These are phyloP conservation scores for Tortrix viridana DNA, from an alignment of 2,888 invertebrate species.

Conservation along the genomic window DNA sequence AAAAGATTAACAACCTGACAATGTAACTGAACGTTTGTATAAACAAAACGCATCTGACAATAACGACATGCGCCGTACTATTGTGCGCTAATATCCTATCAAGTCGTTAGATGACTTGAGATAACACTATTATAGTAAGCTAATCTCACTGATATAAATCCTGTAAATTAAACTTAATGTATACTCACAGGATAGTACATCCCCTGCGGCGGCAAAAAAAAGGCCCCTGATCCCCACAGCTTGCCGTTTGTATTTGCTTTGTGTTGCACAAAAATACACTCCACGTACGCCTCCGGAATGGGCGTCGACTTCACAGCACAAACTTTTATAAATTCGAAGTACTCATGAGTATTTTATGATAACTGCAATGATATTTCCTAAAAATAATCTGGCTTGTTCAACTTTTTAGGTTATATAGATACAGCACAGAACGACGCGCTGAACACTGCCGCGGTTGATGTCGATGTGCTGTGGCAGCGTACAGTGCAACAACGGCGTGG, in stretches of 20 bases:
- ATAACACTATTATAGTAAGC: slow-evolving; percentile 39
- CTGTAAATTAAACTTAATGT: slow-evolving; percentile 41
- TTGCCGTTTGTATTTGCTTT: slow-evolving; percentile 92
- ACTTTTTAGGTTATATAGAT: slow-evolving; percentile 80
- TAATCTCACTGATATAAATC: slow-evolving; percentile 34
- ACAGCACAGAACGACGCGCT: slow-evolving; percentile 81
- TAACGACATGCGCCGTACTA: slow-evolving; percentile 64
- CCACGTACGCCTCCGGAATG: slow-evolving; percentile 73
- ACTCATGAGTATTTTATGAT: slow-evolving; percentile 77
- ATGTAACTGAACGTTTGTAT: slow-evolving; percentile 32
- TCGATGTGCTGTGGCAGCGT: slow-evolving; percentile 80
- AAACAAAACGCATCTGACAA: slow-evolving; percentile 39
- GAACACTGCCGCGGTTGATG: slow-evolving; percentile 80
- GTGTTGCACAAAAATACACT: slow-evolving; percentile 84
- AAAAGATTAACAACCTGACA: slow-evolving; percentile 5
- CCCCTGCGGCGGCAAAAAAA: slow-evolving; percentile 98
- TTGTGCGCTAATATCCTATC: slow-evolving; percentile 39
- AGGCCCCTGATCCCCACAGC: slow-evolving; percentile 98
- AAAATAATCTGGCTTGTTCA: slow-evolving; percentile 67
- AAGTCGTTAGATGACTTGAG: slow-evolving; percentile 36
- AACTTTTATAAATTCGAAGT: slow-evolving; percentile 77
- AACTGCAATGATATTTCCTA: slow-evolving; percentile 64
- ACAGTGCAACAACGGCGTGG: slow-evolving; percentile 48
- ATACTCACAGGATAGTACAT: slow-evolving; percentile 97
- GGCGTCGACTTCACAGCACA: slow-evolving; percentile 79